These are phyloP conservation scores for Aulostomus chinensis DNA, from an alignment of 2,797 vertebrate species.

Conservation along the genomic window DNA sequence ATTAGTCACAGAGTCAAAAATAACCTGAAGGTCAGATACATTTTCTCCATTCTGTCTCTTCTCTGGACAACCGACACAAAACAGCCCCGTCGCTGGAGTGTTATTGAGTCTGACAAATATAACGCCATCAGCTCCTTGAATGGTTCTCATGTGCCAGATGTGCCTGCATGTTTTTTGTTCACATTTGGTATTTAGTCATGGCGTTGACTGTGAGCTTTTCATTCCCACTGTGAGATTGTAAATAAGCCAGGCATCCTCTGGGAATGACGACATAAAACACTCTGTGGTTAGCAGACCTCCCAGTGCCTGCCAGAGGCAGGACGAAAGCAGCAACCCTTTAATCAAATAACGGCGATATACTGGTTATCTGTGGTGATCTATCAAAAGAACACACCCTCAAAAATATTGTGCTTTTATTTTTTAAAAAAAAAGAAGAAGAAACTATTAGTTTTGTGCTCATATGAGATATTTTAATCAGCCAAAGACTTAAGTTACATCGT, in stretches of 20 bases:
- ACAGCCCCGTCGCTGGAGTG: constrained; percentile 17
- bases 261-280: constrained; percentile 68
- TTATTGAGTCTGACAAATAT: constrained; percentile 51
- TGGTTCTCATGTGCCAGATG: constrained; percentile 61
- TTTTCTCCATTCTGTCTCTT: constrained; percentile 42
- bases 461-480: neutral
- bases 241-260: constrained; percentile 65
- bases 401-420: no score
- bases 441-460: no score
- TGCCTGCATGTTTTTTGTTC: constrained; percentile 52
- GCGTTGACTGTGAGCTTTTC: constrained; percentile 50
- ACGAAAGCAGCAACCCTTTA: constrained; percentile 38
- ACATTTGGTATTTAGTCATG: constrained; percentile 65
- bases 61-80: constrained; percentile 43
- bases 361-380: constrained; percentile 49
- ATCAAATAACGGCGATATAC: constrained; percentile 51
- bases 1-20: constrained; percentile 35
- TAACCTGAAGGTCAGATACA: constrained; percentile 46
- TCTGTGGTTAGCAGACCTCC: constrained; percentile 53
- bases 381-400: constrained; percentile 11
- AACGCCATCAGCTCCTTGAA: constrained; percentile 55
- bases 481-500: neutral
- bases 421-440: no score
- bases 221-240: constrained; percentile 62
- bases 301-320: constrained; percentile 54